Conservation (phyloP, 2,113 vertebrate genomes). For the Xiphophorus hellerii region DNA sequence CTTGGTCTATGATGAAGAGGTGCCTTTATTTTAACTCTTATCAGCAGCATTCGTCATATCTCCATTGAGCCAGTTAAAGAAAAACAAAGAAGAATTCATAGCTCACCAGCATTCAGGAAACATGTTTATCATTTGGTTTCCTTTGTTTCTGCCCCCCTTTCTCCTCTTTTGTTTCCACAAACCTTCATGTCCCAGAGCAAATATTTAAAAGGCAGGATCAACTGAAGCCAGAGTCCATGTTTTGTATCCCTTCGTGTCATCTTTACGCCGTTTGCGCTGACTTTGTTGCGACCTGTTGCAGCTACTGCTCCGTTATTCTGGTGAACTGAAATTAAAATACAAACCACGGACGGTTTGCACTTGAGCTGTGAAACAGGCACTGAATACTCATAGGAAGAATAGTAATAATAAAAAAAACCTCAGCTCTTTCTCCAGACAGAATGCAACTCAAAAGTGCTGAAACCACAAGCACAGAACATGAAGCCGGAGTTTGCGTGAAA, state of each 20-base stretch:
- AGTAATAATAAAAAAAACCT: background rate
- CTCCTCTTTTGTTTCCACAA: conserved; percentile 21
- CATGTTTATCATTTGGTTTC: conserved; percentile 2
- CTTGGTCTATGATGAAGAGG: conserved; percentile 60
- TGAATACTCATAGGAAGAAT: conserved; percentile 39
- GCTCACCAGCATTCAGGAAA: conserved; percentile 34
- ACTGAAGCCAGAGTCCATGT: conserved; percentile 37
- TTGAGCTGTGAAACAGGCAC: conserved; percentile 64
- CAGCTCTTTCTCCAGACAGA: conserved; percentile 32
- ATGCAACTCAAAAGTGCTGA: conserved; percentile 43
- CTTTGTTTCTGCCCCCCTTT: conserved; percentile 37
- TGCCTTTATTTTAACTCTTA: conserved; percentile 74
- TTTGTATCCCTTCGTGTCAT: conserved; percentile 19
- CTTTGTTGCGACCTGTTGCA: conserved; percentile 45
- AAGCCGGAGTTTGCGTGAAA: conserved; percentile 25
- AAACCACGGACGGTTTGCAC: conserved; percentile 55
- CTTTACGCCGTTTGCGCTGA: conserved; percentile 40
- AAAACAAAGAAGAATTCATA: conserved; percentile 18
- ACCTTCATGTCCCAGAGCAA: conserved; percentile 31
- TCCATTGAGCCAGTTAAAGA: conserved; percentile 23
- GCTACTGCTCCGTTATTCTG: conserved; percentile 45
- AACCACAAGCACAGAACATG: conserved; percentile 55
- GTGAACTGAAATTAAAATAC: conserved; percentile 42
- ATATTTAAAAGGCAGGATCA: conserved; percentile 14
- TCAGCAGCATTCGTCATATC: conserved; percentile 24